These are phyloP conservation scores for Sarcophilus harrisii DNA, from an alignment of 2,797 vertebrate species.

Conservation along the genomic window DNA sequence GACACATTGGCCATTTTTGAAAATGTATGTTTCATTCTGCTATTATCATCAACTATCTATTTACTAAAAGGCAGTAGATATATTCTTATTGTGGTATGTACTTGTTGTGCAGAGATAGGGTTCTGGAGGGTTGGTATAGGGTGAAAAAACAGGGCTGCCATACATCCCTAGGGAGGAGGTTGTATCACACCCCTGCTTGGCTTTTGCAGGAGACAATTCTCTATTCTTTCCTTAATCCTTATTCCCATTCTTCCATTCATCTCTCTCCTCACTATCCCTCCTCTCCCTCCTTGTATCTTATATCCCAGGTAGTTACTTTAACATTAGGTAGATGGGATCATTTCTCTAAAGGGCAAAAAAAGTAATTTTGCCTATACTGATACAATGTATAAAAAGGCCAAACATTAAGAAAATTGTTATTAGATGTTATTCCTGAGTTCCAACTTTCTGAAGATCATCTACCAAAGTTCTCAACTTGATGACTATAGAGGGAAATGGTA, in stretches of 20 bases:
- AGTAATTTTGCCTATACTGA: neutral
- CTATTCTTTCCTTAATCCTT: neutral
- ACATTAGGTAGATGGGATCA: neutral
- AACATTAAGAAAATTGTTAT: neutral
- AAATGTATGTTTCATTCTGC: neutral
- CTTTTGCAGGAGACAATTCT: neutral
- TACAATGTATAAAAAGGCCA: neutral
- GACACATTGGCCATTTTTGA: neutral
- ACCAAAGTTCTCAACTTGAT: neutral
- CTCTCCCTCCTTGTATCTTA: neutral
- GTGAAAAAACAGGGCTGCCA: neutral
- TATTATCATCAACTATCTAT: neutral
- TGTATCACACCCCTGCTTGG: neutral
- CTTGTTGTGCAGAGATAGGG: neutral
- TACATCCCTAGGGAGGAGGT: neutral
- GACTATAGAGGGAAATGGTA: neutral
- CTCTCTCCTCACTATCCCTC: neutral
- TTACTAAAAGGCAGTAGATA: neutral
- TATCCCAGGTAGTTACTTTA: neutral
- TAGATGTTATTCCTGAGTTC: neutral
- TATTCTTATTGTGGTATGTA: too few species aligned
- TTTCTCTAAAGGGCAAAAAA: neutral
- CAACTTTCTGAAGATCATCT: neutral
- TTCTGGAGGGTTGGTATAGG: neutral
- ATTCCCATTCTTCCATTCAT: neutral